Conservation (phyloP, 1,140 invertebrate genomes). For the Drosophila nebulosa region DNA sequence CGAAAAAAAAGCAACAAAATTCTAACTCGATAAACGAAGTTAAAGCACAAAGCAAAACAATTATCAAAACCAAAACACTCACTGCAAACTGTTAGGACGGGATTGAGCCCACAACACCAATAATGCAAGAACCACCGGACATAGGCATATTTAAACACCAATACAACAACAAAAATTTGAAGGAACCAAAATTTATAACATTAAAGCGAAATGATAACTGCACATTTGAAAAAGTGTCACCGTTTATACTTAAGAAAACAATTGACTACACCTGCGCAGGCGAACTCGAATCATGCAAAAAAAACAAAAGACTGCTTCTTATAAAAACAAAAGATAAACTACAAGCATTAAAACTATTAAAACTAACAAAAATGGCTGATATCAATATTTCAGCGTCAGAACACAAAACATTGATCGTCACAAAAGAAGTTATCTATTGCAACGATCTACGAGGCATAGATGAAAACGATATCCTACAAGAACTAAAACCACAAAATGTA, state of each 20-base stretch:
- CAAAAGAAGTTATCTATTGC: neutral
- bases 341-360: neutral
- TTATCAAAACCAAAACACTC: too few species aligned
- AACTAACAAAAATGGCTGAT: neutral
- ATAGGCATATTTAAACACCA: neutral
- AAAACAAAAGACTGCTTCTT: neutral
- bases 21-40: too few species aligned
- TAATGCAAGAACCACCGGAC: neutral
- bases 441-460: neutral
- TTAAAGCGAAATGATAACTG: neutral
- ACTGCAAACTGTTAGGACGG: too few species aligned
- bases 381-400: neutral
- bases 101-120: neutral
- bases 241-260: neutral
- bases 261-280: neutral
- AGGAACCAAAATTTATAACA: neutral
- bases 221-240: neutral
- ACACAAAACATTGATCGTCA: neutral
- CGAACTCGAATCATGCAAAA: neutral
- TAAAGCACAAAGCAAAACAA: too few species aligned
- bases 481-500: slow-evolving; percentile 1
- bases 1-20: too few species aligned
- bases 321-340: neutral
- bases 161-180: slow-evolving; percentile 22
- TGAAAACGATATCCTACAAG: neutral